Percentiles rank a stretch among this genome's conserved stretches.
These are phyloP conservation scores for Coremacera marginata DNA, from an alignment of 2,888 invertebrate species.

Conservation along the genomic window DNA sequence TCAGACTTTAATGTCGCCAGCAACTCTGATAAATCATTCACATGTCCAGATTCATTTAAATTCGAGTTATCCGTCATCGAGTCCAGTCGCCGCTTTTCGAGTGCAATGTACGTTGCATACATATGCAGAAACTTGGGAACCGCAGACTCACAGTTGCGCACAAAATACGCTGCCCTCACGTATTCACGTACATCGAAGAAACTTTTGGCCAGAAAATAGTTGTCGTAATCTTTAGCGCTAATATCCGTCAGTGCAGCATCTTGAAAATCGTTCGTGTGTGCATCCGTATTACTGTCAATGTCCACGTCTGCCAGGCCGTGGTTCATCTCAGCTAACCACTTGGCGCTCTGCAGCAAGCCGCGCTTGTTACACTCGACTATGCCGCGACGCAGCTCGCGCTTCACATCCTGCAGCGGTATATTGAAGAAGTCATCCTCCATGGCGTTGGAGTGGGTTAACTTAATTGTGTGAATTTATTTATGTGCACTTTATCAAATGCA, in stretches of 20 bases:
- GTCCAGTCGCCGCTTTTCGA: slow-evolving; percentile 90
- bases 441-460: background rate
- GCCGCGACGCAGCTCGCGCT: slow-evolving; percentile 75
- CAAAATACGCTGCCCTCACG: slow-evolving; percentile 85
- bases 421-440: slow-evolving; percentile 64
- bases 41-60: slow-evolving; percentile 65
- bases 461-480: background rate
- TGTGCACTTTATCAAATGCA: background rate
- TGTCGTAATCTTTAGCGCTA: slow-evolving; percentile 72
- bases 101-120: slow-evolving; percentile 88
- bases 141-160: slow-evolving; percentile 77
- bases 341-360: slow-evolving; percentile 83
- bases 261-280: slow-evolving; percentile 41
- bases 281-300: slow-evolving; percentile 47
- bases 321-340: slow-evolving; percentile 91
- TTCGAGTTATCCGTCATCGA: slow-evolving; percentile 78
- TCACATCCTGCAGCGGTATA: slow-evolving; percentile 75
- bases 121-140: slow-evolving; percentile 87
- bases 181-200: slow-evolving; percentile 94
- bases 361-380: slow-evolving; percentile 83
- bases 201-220: slow-evolving; percentile 85
- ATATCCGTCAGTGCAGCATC: slow-evolving; percentile 60
- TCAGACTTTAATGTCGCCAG: slow-evolving; percentile 73
- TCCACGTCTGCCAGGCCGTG: slow-evolving; percentile 80
- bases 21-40: slow-evolving; percentile 72